These are phyloP conservation scores for Rhyacophila evoluta DNA, from an alignment of 2,888 invertebrate genomes.

Conservation along the genomic window DNA sequence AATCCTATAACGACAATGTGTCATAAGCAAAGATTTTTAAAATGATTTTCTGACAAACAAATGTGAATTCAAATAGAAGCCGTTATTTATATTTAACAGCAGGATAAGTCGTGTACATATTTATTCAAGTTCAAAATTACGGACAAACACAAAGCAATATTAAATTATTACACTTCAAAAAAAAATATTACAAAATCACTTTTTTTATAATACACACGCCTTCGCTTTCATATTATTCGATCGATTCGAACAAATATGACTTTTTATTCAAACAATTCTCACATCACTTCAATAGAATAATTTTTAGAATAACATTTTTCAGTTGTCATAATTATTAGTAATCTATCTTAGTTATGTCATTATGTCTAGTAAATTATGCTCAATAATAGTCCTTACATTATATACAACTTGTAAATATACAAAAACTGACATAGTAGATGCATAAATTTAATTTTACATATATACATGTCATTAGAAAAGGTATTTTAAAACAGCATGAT, in stretches of 20 bases:
- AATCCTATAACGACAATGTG: no score
- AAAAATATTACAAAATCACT: not conserved
- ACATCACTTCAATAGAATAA: not conserved
- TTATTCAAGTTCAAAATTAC: no score
- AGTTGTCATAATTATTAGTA: not conserved
- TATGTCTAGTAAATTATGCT: not conserved
- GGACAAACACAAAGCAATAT: not conserved
- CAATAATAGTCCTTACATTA: not conserved
- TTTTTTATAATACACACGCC: not conserved
- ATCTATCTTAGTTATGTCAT: not conserved
- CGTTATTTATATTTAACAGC: no score
- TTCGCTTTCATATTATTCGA: not conserved
- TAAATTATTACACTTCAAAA: not conserved
- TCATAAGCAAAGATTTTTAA: no score
- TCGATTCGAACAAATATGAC: not conserved
- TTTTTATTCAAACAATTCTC: not conserved
- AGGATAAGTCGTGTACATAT: no score
- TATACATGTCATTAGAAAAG: slow-evolving; percentile 2
- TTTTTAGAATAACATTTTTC: slow-evolving; percentile 5
- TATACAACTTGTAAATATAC: slow-evolving; percentile 28
- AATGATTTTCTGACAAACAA: no score
- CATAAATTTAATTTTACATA: slow-evolving; percentile 19
- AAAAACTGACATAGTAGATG: not conserved
- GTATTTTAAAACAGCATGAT: slow-evolving; percentile 10
- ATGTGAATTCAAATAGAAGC: no score